Evolutionary conservation across 1,140 invertebrate genomes (phyloP), one percentile per base, ranked within the genome.

Genomic region (Carcinoscorpius rotundicauda): DNA sequence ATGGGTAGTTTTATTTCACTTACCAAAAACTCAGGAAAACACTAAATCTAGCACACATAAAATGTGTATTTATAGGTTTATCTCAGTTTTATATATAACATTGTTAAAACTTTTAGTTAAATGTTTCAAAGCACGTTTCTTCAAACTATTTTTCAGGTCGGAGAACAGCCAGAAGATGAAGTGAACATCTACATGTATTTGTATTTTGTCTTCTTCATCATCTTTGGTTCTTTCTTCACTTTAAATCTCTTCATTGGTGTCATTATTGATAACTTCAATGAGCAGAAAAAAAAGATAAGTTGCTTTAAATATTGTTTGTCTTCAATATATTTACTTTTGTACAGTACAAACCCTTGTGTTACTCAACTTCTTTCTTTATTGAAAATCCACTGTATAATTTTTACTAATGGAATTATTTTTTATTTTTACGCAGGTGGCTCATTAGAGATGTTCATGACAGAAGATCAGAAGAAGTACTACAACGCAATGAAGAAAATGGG

Each of bases 401-500:
- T 29, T 29, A 29, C 29, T 29, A 29, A 29, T 29, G 29, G 29
- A 29, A 29, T 29, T 52, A 61, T 60, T 4, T 58, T 60, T 56
- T 5, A 4, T 60, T 77, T 77, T 73, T 74, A 82, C 78, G 90
- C 91, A 73, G 96, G 96, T 75, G 95, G 94, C 71, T 97, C 94
- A 69, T 82, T 98, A 59, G 95, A 98, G 79, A 95, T 98, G 92
- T 98, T 98, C 82, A 98, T 98, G 95, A 98, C 95, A 70, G 95
- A 98, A 79, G 94, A 98, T 81, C 96, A 98, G 80, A 98, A 98
- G 84, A 98, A 98, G 81, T 98, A 98, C 79, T 98, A 98, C 82
- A 97, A 96, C 79, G 95, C 95, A 63, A 98, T 98, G 96, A 98
- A 98, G 80, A 97, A 97, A 81, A 97, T 98, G 93, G 91, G 93